Evolutionary conservation across 2,113 vertebrate genomes (phyloP).

Genomic region (Brachyistius frenatus): DNA sequence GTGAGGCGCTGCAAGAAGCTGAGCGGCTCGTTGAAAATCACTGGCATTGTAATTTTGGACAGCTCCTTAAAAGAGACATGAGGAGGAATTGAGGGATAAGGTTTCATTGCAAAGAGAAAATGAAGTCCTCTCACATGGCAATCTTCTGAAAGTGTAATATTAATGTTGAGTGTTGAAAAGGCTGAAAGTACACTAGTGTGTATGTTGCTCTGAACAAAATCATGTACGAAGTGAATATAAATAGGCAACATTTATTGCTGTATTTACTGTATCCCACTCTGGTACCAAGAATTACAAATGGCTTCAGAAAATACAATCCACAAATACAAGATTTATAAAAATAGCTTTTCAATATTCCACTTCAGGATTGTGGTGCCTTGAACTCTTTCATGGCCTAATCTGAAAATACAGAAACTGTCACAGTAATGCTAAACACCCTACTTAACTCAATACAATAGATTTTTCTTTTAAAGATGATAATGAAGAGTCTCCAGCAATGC

Average conservation of each 20-base stretch:
- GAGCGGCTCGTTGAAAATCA: constrained; percentile 98
- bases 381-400: no score
- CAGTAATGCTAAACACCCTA: no score
- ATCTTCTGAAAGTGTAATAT: background rate
- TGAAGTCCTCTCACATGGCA: background rate
- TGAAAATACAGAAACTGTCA: no score
- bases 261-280: background rate
- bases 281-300: background rate
- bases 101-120: constrained; percentile 34
- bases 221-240: background rate
- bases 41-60: constrained; percentile 98
- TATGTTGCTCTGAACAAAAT: background rate
- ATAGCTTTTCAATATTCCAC: no score
- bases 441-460: no score
- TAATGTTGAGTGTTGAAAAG: background rate
- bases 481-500: no score
- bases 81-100: background rate
- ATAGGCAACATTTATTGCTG: background rate
- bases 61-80: constrained; percentile 86
- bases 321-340: no score
- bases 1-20: constrained; percentile 97
- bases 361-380: no score
- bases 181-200: background rate
- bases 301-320: no score
- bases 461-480: no score